A percentile compares a stretch with the other conserved stretches of the same genome.
These are phyloP conservation scores for Knipowitschia caucasica DNA, from an alignment of 2,797 vertebrate genomes.

Conservation along the genomic window DNA sequence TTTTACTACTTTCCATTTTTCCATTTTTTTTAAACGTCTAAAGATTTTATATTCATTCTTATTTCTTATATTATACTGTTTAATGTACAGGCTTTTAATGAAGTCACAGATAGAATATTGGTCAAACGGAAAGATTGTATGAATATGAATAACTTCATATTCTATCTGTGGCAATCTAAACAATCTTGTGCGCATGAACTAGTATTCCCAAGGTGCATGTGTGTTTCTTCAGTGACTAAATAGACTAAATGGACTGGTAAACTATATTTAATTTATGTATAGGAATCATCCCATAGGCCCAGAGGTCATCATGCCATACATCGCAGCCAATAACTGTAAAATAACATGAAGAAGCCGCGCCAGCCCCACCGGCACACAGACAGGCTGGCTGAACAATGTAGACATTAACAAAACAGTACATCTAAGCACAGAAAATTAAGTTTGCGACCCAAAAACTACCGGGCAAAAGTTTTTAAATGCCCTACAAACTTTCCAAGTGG, in stretches of 20 bases:
- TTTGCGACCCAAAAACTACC: background rate
- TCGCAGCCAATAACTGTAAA: constrained; percentile 29
- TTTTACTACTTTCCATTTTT: too few species aligned
- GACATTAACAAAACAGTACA: background rate
- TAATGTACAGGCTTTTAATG: background rate
- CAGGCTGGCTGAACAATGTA: background rate
- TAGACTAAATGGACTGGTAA: constrained; percentile 24
- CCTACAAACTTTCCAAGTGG: constrained; percentile 61
- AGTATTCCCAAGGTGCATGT: background rate
- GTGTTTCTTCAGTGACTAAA: constrained; percentile 15
- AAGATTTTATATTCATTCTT: too few species aligned
- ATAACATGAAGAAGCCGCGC: constrained; percentile 22
- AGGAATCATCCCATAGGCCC: constrained; percentile 27
- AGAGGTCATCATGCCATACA: constrained; percentile 23
- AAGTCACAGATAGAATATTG: background rate
- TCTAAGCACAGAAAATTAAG: background rate
- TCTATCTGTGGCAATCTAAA: constrained; percentile 5
- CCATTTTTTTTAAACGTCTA: too few species aligned
- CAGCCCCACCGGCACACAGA: background rate
- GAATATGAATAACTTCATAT: background rate
- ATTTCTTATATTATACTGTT: background rate
- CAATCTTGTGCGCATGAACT: constrained; percentile 1
- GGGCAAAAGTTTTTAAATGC: constrained; percentile 20
- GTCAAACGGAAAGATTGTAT: background rate
- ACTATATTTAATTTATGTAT: constrained; percentile 26